Conservation (phyloP, 2,797 vertebrate species). For the Lophius americanus region DNA sequence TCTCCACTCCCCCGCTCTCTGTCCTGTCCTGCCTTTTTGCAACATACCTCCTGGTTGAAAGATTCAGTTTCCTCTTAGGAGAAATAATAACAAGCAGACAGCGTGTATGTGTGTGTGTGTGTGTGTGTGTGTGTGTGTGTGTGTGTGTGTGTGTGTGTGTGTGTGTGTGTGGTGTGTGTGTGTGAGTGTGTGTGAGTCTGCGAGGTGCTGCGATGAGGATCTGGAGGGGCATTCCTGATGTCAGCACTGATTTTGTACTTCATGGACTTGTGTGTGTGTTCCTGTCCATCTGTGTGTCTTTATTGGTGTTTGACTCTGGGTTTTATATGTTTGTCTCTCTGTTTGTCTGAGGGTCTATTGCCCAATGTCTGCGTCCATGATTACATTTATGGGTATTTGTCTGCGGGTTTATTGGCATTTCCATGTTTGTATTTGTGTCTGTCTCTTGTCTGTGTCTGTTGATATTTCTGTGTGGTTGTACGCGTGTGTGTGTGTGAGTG, state of each 20-base stretch:
- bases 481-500: constrained; percentile 7
- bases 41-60: constrained; percentile 37
- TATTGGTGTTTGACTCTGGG: constrained; percentile 11
- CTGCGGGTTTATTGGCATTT: constrained; percentile 8
- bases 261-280: constrained; percentile 11
- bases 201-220: constrained; percentile 39
- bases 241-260: constrained; percentile 51
- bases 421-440: constrained; percentile 52
- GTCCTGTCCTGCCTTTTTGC: constrained; percentile 5
- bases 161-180: constrained; percentile 45
- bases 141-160: constrained; percentile 46
- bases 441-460: constrained; percentile 37
- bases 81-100: constrained; percentile 54
- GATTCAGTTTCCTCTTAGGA: constrained; percentile 44
- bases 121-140: constrained; percentile 42
- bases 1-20: background rate
- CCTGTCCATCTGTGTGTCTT: constrained; percentile 27
- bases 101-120: constrained; percentile 46
- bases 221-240: constrained; percentile 54
- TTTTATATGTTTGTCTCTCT: constrained; percentile 33
- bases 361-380: constrained; percentile 44
- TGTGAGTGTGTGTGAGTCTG: constrained; percentile 43
- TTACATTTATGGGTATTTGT: constrained; percentile 38
- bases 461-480: constrained; percentile 29
- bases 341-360: constrained; percentile 18